Evolutionary conservation across 1,140 invertebrate genomes (phyloP).

Genomic region (Mercenaria mercenaria): DNA sequence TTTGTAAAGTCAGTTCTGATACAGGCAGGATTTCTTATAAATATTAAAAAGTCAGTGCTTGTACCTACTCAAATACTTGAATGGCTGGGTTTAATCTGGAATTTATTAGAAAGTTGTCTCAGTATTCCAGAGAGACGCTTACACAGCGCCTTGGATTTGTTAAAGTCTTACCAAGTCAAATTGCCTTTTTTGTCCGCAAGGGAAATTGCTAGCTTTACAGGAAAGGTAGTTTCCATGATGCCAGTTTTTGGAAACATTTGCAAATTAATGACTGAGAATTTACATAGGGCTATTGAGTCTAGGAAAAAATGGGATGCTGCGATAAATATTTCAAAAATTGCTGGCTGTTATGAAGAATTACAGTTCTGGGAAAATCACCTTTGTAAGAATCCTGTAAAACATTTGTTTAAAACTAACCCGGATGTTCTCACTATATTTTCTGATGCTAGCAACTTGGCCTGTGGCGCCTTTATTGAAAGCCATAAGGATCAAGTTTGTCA

Average conservation of each 20-base stretch:
- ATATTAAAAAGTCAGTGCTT: conserved; percentile 45
- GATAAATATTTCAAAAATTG: neutral
- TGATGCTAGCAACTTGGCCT: conserved; percentile 45
- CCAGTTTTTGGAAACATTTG: conserved; percentile 46
- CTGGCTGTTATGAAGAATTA: neutral
- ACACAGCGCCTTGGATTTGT: neutral
- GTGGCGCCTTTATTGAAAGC: conserved; percentile 13
- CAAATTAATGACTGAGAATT: conserved; percentile 33
- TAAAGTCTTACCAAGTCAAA: neutral
- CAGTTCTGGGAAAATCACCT: conserved; percentile 25
- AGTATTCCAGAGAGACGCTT: conserved; percentile 14
- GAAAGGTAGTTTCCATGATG: conserved; percentile 38
- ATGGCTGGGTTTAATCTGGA: conserved; percentile 38
- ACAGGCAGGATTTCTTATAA: conserved; percentile 47
- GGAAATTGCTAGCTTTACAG: conserved; percentile 16
- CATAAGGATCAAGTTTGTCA: conserved; percentile 20
- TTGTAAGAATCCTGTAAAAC: neutral
- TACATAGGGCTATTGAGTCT: conserved; percentile 16
- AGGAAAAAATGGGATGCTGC: neutral
- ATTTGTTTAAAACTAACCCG: neutral
- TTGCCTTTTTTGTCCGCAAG: conserved; percentile 15
- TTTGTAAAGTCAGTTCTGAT: conserved; percentile 1
- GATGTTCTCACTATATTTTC: neutral
- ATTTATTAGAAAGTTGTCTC: neutral
- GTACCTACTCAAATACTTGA: neutral